Percentiles rank a stretch among this genome's conserved stretches.
Evolutionary conservation across 64 coral and sea anemone species (phyloP).

Genomic region (Dendronephthya gigantea): DNA sequence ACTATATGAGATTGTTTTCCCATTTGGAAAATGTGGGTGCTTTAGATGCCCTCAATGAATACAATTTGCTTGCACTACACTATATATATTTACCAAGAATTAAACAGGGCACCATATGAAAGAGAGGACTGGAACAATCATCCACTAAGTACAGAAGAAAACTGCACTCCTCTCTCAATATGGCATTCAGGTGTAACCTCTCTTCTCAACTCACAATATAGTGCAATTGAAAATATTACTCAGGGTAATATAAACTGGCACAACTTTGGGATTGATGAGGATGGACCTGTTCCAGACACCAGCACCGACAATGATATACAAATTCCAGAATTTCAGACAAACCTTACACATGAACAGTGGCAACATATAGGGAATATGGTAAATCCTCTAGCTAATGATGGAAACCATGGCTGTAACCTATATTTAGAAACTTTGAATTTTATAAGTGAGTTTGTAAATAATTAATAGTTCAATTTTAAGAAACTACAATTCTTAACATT

Average conservation of each 20-base stretch:
- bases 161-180: neutral
- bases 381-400: neutral
- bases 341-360: neutral
- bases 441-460: neutral
- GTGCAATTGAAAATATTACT: neutral
- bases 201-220: neutral
- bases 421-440: neutral
- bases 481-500: too few relatives aligned
- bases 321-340: neutral
- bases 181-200: constrained; percentile 18
- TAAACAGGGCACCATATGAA: neutral
- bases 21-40: constrained; percentile 1
- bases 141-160: constrained; percentile 3
- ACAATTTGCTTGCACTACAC: neutral
- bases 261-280: neutral
- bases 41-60: neutral
- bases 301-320: neutral
- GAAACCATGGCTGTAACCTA: neutral
- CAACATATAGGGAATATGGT: neutral
- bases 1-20: constrained; percentile 1
- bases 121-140: neutral
- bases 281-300: neutral
- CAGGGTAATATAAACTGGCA: neutral
- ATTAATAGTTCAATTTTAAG: too few relatives aligned
- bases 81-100: neutral